Evolutionary conservation across 2,888 invertebrate genomes (phyloP), one percentile per base, ranked within the genome.

Genomic region (Nezara viridula): DNA sequence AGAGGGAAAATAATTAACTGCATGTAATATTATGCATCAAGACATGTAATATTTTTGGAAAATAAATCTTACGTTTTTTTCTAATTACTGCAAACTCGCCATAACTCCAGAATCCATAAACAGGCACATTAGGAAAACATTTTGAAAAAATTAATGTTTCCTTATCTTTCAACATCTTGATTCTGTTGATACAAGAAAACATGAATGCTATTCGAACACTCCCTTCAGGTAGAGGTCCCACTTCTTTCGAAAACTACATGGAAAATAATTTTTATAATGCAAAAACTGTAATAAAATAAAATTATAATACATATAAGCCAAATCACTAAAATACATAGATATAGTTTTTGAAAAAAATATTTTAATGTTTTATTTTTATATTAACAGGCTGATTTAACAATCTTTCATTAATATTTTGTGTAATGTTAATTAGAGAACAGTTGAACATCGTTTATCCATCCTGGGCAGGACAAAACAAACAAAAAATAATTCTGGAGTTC

Each of bases 31-130:
- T 1, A 27, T 60, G n/a, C 14, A n/a, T n/a, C n/a, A 2, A 60
- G 4, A 73, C 1, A 73, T 37, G 19, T 73, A 6, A 37, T 21
- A 32, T 19, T 73, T 37, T 37, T 7, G 0, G 52, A 86, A n/a
- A 0, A 27, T 55, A 49, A 19, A 44, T 55, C 85, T 73, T 73
- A 88, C 88, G 24, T 5, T 66, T 40, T 32, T 60, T 40, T 16
- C 60, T 50, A 24, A 44, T 40, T 21, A 87, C 52, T 32, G 87
- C 50, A 55, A 89, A 90, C 85, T 90, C 90, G n/a, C 90, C 90
- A 73, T 88, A 90, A 85, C 90, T 90, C 90, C 90, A 90, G 77
- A 90, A 86, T 32, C 90, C 90, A 86, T 90, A 90, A 32, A 89
- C 85, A 55, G 90, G 90, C 27, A 90, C 90, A 37, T 77, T 85